phyloP scores from a whole-genome alignment of 2,888 invertebrate species.

The Habroteleia sp. region DNA sequence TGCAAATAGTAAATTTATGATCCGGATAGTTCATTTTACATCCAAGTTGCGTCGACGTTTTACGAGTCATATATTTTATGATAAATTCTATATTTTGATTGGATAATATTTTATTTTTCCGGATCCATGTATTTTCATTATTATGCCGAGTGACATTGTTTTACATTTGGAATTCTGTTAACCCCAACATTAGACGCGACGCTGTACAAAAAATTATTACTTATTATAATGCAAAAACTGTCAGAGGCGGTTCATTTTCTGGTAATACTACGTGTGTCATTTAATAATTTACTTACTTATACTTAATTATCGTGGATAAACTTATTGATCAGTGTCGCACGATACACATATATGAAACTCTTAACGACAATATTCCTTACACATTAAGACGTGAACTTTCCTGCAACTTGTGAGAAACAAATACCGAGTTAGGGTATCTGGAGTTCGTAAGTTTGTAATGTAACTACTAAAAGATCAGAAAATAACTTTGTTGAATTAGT shows the following conservation, averaged over 20 bases:
- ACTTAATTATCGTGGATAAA: conserved; percentile 34
- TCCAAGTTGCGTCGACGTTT: conserved; percentile 14
- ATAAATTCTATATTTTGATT: conserved; percentile 32
- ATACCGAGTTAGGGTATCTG: conserved; percentile 16
- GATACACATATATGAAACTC: conserved; percentile 11
- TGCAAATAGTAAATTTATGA: conserved; percentile 34
- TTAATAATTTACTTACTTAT: conserved; percentile 15
- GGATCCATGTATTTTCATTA: no score
- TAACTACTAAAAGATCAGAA: conserved; percentile 32
- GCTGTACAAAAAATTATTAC: conserved; percentile 17
- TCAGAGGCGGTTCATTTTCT: conserved; percentile 17
- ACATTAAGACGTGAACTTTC: conserved; percentile 34
- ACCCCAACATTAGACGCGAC: not conserved
- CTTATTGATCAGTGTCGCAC: conserved; percentile 33
- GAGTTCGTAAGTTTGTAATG: conserved; percentile 23
- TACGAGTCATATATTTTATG: conserved; percentile 30
- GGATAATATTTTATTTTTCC: no score
- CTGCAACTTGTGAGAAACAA: conserved; percentile 25
- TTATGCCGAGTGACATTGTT: no score
- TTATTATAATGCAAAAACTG: not conserved
- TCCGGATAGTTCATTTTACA: conserved; percentile 16
- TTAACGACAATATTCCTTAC: conserved; percentile 31
- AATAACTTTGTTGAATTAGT: conserved; percentile 5
- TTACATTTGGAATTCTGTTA: no score
- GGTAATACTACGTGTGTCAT: conserved; percentile 12